Conservation (phyloP, 2,888 invertebrate genomes). For the Mythimna loreyi region DNA sequence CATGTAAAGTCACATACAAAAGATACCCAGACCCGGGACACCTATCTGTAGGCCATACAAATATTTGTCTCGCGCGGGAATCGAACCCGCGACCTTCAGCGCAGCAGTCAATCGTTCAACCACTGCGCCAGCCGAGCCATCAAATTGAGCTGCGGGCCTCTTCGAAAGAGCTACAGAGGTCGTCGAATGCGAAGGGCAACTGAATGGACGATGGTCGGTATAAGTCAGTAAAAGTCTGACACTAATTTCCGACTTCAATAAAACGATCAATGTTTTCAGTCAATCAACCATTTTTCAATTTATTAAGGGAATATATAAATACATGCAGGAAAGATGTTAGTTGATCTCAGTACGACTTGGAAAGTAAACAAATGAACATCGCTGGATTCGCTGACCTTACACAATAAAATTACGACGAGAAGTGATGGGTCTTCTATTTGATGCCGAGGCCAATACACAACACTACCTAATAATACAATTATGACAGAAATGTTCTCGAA, state of each 20-base stretch:
- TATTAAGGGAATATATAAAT: too few species aligned
- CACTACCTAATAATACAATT: slow-evolving; percentile 12
- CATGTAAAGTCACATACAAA: too few species aligned
- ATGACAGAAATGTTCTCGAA: slow-evolving; percentile 21
- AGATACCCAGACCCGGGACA: too few species aligned
- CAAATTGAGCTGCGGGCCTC: too few species aligned
- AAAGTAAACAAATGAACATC: slow-evolving; percentile 41
- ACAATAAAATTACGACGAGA: slow-evolving; percentile 23
- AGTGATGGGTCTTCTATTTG: slow-evolving; percentile 43
- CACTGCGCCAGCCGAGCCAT: too few species aligned
- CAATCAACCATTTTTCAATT: neutral
- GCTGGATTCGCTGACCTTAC: slow-evolving; percentile 9
- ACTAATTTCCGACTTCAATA: neutral
- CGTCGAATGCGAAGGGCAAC: too few species aligned
- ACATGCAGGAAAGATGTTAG: slow-evolving; percentile 1
- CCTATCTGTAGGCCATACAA: too few species aligned
- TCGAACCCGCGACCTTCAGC: too few species aligned
- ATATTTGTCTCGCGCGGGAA: too few species aligned
- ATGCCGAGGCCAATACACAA: slow-evolving; percentile 30
- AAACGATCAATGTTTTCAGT: neutral
- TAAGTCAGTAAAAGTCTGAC: neutral
- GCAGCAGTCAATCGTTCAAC: too few species aligned
- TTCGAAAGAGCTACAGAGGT: neutral
- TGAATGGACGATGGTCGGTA: too few species aligned
- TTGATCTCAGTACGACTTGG: slow-evolving; percentile 13